Evolutionary conservation across 2,888 invertebrate genomes (phyloP).

Genomic region (Cephus spinipes): DNA sequence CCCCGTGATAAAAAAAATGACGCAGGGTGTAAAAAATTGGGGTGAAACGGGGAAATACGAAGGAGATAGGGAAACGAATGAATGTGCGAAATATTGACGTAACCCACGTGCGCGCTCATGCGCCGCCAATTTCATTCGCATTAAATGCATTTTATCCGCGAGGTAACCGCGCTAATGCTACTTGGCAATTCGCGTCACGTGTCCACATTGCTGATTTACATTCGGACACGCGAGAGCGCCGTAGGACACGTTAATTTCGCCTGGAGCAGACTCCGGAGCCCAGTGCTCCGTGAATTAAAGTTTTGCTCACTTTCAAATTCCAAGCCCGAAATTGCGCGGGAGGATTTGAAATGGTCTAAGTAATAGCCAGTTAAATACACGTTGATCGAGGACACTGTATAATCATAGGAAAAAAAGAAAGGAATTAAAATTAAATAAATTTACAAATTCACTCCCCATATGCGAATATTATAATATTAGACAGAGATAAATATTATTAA

Average conservation of each 20-base stretch:
- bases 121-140: constrained; percentile 17
- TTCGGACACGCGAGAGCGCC: constrained; percentile 16
- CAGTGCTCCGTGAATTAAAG: constrained; percentile 17
- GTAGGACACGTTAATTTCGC: constrained; percentile 24
- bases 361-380: too few species aligned
- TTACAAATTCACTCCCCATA: too few species aligned
- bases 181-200: constrained; percentile 22
- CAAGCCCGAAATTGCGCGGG: constrained; percentile 1
- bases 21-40: too few species aligned
- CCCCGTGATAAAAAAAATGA: too few species aligned
- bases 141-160: constrained; percentile 22
- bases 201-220: constrained; percentile 20
- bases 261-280: constrained; percentile 9
- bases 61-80: too few species aligned
- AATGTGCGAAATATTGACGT: constrained; percentile 2
- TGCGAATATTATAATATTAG: too few species aligned
- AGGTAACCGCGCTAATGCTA: constrained; percentile 19
- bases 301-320: constrained; percentile 19
- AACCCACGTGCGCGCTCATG: background rate
- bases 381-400: too few species aligned
- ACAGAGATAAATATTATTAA: too few species aligned
- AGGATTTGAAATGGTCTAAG: too few species aligned
- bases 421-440: too few species aligned
- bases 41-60: too few species aligned
- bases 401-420: too few species aligned